Evolutionary conservation across 2,888 invertebrate species (phyloP).

Genomic region (Nomada fabriciana): DNA sequence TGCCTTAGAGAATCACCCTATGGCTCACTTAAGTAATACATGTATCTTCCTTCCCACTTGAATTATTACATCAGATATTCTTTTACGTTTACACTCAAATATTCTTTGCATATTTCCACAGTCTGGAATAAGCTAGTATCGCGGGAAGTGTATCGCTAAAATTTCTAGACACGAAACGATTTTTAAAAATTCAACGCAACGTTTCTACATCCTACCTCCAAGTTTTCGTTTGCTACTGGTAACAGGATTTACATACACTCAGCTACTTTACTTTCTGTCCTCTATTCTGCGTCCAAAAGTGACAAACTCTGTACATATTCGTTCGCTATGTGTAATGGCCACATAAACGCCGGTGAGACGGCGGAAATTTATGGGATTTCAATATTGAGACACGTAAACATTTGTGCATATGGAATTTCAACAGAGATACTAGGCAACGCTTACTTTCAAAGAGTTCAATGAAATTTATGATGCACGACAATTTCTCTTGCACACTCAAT

Average conservation of each 20-base stretch:
- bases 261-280: not conserved
- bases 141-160: not conserved
- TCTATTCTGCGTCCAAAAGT: not conserved
- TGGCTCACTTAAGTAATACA: not conserved
- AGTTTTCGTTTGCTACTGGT: not conserved
- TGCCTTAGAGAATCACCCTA: not conserved
- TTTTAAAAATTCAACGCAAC: not conserved
- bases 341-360: constrained; percentile 16
- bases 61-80: not conserved
- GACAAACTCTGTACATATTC: not conserved
- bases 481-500: not conserved
- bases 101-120: not conserved
- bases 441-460: not conserved
- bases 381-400: constrained; percentile 15
- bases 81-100: not conserved
- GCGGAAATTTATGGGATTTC: constrained; percentile 25
- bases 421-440: constrained; percentile 11
- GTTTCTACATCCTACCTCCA: not conserved
- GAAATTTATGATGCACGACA: not conserved
- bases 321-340: not conserved
- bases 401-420: constrained; percentile 5
- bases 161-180: not conserved
- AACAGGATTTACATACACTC: not conserved
- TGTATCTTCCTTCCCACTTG: not conserved
- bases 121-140: not conserved